These are phyloP conservation scores for Oreochromis tanganicae DNA, from an alignment of 2,113 vertebrate species.

Conservation along the genomic window DNA sequence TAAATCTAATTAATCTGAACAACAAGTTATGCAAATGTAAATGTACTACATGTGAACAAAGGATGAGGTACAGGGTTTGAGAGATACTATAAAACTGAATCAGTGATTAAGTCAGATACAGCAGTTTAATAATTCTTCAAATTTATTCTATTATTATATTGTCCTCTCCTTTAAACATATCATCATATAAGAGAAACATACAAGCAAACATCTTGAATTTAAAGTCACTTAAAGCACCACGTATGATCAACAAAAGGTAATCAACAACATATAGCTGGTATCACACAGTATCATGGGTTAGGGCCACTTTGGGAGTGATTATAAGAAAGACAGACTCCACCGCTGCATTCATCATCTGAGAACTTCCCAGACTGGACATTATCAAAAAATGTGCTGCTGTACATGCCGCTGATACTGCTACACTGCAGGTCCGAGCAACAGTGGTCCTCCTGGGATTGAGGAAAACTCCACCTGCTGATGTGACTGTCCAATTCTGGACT, in stretches of 20 bases:
- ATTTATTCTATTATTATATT: not conserved
- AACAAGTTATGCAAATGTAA: not conserved
- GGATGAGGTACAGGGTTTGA: not conserved
- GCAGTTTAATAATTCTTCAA: not conserved
- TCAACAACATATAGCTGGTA: not conserved
- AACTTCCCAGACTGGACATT: not conserved
- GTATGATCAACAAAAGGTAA: not conserved
- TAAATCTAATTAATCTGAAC: not conserved
- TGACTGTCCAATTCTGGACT: not conserved
- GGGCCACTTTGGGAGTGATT: fast-evolving
- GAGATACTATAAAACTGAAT: not conserved
- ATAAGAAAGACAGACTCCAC: not conserved
- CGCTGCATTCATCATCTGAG: not conserved
- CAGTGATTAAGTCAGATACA: not conserved
- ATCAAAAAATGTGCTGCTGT: not conserved
- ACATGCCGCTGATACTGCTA: not conserved
- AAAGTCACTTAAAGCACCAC: fast-evolving
- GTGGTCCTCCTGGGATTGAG: not conserved
- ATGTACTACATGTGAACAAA: not conserved
- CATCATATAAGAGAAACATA: fast-evolving
- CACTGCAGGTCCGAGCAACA: not conserved
- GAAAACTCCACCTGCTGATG: not conserved
- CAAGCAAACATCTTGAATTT: not conserved
- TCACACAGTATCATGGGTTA: not conserved
- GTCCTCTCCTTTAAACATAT: not conserved